phyloP scores from a whole-genome alignment of 2,113 vertebrate species.

The Petrocephalus microphthalmus region DNA sequence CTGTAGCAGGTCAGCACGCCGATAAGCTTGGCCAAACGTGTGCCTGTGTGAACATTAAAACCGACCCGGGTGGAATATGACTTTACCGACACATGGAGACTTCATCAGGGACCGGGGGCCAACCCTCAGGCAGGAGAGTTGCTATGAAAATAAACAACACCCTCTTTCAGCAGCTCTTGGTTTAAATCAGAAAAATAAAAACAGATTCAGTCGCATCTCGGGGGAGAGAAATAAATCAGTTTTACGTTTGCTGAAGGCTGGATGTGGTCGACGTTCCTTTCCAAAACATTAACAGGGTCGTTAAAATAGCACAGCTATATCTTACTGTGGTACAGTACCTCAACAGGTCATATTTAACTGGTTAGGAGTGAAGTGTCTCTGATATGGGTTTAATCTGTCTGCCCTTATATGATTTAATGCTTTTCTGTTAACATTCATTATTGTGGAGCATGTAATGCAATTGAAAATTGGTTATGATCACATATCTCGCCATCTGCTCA shows the following conservation, averaged over 20 bases:
- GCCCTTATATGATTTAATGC: not conserved
- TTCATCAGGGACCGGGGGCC: slow-evolving; percentile 39
- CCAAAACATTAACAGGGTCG: not conserved
- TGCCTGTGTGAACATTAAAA: not conserved
- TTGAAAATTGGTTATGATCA: not conserved
- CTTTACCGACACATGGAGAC: slow-evolving; percentile 36
- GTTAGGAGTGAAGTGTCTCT: not conserved
- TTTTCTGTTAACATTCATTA: not conserved
- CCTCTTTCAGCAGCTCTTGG: slow-evolving; percentile 36
- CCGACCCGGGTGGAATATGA: not conserved
- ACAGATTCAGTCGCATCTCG: slow-evolving; percentile 7
- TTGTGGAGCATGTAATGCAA: not conserved
- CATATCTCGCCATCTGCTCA: not conserved
- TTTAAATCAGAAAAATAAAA: slow-evolving; percentile 10
- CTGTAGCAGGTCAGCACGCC: not conserved
- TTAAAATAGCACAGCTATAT: not conserved
- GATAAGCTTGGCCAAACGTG: not conserved
- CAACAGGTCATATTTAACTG: not conserved
- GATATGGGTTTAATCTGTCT: not conserved
- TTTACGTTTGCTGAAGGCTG: slow-evolving; percentile 8
- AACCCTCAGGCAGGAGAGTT: slow-evolving; percentile 44
- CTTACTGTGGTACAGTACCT: not conserved
- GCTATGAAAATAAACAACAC: slow-evolving; percentile 47
- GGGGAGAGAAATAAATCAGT: slow-evolving; percentile 42
- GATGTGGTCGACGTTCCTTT: not conserved